Base-by-base conservation (phyloP, 2,797 vertebrate genomes). In the Apogon talboti region DNA sequence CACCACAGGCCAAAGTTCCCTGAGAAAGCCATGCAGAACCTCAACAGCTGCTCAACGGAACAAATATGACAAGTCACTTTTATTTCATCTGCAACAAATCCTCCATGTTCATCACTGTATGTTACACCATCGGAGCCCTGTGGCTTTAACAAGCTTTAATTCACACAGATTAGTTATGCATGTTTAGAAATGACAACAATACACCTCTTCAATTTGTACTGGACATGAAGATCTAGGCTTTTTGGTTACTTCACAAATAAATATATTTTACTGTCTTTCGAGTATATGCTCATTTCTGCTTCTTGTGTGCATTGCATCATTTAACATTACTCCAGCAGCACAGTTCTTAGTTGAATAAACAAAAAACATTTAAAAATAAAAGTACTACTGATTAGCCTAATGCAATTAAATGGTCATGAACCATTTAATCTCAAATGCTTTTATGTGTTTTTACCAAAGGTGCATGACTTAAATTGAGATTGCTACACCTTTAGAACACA, bases 1-100 rank as follows among this genome's bases (percentile, higher is more conserved):
- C 76, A 78, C 78, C 61, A 79, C 78, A 84, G 81, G 78, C 67
- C 84, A 76, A 83, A 75, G 74, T 64, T 69, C 70, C 70, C 81
- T 58, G 73, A 78, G 35, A 63, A 84, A 91, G 88, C 90, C 92
- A 92, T 93, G 92, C 92, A 90, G 35, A 76, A 61, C 75, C 73
- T 75, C 30, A 76, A 10, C 16, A 50, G 67, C 83, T 77, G 78
- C 81, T 67, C 67, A n/a, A 11, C 15, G 18, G 74, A 75, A 51
- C 19, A 76, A 7, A 55, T 11, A n/a, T 13, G 30, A 12, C 4
- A 2, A 15, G 33, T 12, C 1, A 12, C 40, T 24, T 21, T 21
- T 18, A 12, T 60, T 61, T 43, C 24, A 28, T 41, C 28, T 18
- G 9, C 1, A 33, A 2, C 14, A 18, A 11, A 19, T 11, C 12